Evolutionary conservation across 2,797 vertebrate species (phyloP), one percentile per base, ranked within the genome.

Genomic region (Otus scops): DNA sequence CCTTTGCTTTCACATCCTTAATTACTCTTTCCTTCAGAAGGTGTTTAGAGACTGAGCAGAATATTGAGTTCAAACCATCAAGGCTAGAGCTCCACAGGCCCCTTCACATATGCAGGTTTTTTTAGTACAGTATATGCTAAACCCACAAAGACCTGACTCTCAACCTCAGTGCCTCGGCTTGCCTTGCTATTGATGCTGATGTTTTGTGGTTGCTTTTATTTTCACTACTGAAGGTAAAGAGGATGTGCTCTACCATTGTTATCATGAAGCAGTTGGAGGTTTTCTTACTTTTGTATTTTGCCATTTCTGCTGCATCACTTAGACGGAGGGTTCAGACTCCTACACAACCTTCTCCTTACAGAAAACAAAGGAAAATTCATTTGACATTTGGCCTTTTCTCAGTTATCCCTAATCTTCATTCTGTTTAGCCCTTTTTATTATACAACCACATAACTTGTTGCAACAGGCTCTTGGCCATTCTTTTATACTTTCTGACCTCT

Each of bases 1-100:
- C 38, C 48, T 79, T 90, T 79, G 61, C 83, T 86, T 84, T 78
- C 77, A 28, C 28, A 38, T 23, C 76, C 54, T 94, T 95, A 86
- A 94, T 89, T 69, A 61, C 21, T 30, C 60, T 53, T 76, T 41
- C 59, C 50, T 89, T 84, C 13, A 10, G 13, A 21, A 88, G 13
- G 32, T 14, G 13, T n/a, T 57, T 51, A 54, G 34, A 45, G 60
- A 7, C 17, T 24, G 64, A 93, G 68, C 24, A 65, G 84, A 80
- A 73, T 67, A 57, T 43, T 17, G 81, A 87, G 16, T 28, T 81
- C 51, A 34, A 54, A 20, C 32, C 57, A 30, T 11, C 63, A 28
- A 30, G 38, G 24, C 61, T 54, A 47, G 54, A 30, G 34, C 6
- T 91, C 47, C 39, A 39, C 57, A 32, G 20, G 18, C 18, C 34